Conservation (phyloP, 2,888 invertebrate genomes). For the Hedychridium roseum region DNA sequence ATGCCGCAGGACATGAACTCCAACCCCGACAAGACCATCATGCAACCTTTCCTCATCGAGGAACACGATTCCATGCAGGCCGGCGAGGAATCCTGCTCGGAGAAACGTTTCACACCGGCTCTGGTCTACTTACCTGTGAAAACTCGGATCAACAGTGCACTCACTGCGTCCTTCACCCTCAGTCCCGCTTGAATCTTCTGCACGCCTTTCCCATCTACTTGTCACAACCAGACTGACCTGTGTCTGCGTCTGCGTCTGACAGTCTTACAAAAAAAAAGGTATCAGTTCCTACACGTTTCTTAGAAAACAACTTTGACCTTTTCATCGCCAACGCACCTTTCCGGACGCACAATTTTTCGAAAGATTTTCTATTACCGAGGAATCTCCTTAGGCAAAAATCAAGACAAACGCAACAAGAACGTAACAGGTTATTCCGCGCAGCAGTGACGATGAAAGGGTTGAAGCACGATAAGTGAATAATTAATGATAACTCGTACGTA, state of each 20-base stretch:
- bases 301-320: too few relatives aligned
- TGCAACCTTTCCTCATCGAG: slow-evolving; percentile 92
- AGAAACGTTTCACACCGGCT: slow-evolving; percentile 82
- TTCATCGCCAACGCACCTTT: too few relatives aligned
- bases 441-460: too few relatives aligned
- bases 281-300: slow-evolving; percentile 60
- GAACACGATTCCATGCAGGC: slow-evolving; percentile 67
- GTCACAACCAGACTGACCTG: slow-evolving; percentile 2
- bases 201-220: neutral
- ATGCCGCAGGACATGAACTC: slow-evolving; percentile 67
- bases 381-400: too few relatives aligned
- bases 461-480: too few relatives aligned
- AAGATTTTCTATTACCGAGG: too few relatives aligned
- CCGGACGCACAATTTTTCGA: too few relatives aligned
- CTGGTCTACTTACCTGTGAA: slow-evolving; percentile 94
- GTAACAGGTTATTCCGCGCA: too few relatives aligned
- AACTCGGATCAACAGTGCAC: slow-evolving; percentile 83
- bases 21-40: slow-evolving; percentile 73
- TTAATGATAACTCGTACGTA: too few relatives aligned
- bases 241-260: slow-evolving; percentile 41
- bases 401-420: too few relatives aligned
- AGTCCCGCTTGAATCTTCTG: slow-evolving; percentile 80
- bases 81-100: slow-evolving; percentile 46
- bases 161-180: slow-evolving; percentile 91
- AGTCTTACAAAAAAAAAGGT: too few relatives aligned